Evolutionary conservation across 2,113 vertebrate genomes (phyloP), one percentile per base, ranked within the genome.

Genomic region (Silurus asotus): DNA sequence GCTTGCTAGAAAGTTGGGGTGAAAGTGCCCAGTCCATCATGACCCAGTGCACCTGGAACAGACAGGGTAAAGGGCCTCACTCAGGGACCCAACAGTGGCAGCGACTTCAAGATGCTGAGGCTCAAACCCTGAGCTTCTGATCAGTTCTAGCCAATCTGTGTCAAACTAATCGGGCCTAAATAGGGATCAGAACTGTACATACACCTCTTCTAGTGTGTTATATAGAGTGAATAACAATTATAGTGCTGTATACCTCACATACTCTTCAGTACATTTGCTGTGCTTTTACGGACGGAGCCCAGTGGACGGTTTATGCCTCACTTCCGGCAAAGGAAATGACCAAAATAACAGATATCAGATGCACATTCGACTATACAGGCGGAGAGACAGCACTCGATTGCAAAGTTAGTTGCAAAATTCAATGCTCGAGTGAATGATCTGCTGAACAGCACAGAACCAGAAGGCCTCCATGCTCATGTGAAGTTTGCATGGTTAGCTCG

Each of bases 301-400:
- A 37, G 7, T 19, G 2, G 6, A 67, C 37, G 74, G 59, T 49
- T 28, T 10, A 65, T 74, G 74, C 83, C 84, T 79, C 75, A 77
- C 49, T 79, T 85, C 84, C 84, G 84, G 49, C 37, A 48, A 49
- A 23, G 14, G 25, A 79, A 8, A 69, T 23, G 10, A 58, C 65
- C 84, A 69, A 84, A 77, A 78, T 76, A 85, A 55, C 59, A 0
- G 25, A 55, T 11, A 19, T 56, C 20, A 55, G 78, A 64, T 37
- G 51, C 4, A 53, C 69, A 25, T 61, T 51, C 14, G 15, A 10
- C 70, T 59, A 7, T 51, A 62, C 19, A 37, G 17, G 37, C 49
- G 10, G 49, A 2, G 17, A 51, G 6, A 17, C 2, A 28, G n/a
- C 58, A 65, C 25, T 77, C n/a, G 1, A 49, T 23, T 51, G 28